phyloP scores from a whole-genome alignment of 1,140 invertebrate species.

The Choristoneura fumiferana region DNA sequence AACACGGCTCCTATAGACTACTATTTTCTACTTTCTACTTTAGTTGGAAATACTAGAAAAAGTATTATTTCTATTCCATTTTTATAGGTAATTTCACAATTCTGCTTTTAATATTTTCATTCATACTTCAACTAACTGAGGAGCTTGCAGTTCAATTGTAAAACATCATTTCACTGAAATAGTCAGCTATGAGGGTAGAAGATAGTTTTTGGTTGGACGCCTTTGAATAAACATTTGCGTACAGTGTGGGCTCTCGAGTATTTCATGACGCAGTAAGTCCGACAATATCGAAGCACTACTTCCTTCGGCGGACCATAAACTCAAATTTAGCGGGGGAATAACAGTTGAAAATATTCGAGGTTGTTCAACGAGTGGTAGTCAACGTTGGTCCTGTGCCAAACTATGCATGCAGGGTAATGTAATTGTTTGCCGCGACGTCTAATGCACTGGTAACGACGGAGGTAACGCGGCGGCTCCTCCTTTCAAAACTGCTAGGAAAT shows the following conservation, averaged over 20 bases:
- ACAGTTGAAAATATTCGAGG: conserved; percentile 56
- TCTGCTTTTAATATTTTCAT: too few species aligned
- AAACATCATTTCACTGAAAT: too few species aligned
- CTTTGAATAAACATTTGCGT: background rate
- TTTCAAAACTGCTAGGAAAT: conserved; percentile 12
- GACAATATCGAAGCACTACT: conserved; percentile 16
- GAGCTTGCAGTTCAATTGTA: too few species aligned
- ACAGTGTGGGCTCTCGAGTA: background rate
- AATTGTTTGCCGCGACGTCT: conserved; percentile 66
- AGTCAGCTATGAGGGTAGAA: too few species aligned
- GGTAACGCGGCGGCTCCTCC: conserved; percentile 33
- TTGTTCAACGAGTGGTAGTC: conserved; percentile 51
- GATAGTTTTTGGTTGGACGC: too few species aligned
- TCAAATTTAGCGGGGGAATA: conserved; percentile 49
- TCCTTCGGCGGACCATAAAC: conserved; percentile 41
- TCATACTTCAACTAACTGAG: too few species aligned
- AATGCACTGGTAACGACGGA: conserved; percentile 58
- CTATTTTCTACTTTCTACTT: background rate
- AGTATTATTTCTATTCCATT: background rate
- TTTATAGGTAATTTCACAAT: too few species aligned
- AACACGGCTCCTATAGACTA: conserved; percentile 30
- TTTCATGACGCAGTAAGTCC: background rate
- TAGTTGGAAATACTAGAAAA: background rate
- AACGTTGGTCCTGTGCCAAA: conserved; percentile 64
- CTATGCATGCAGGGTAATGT: conserved; percentile 58